Conservation (phyloP, 2,113 vertebrate species). For the Pteropus alecto region DNA sequence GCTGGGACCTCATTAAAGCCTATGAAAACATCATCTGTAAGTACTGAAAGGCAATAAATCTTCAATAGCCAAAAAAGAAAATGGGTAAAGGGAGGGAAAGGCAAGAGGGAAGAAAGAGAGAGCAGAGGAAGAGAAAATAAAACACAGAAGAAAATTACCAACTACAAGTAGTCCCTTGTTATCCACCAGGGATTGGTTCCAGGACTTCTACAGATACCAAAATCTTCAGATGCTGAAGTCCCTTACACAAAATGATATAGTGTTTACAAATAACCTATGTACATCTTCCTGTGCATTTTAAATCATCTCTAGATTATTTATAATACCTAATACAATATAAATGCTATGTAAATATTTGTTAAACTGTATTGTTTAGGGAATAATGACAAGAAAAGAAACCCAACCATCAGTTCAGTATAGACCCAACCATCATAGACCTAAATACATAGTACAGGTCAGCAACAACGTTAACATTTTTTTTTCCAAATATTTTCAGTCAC, state of each 20-base stretch:
- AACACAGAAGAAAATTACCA: neutral
- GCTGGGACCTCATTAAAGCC: constrained; percentile 89
- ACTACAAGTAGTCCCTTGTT: neutral
- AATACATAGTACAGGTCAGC: neutral
- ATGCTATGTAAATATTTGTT: neutral
- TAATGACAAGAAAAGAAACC: neutral
- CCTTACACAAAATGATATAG: neutral
- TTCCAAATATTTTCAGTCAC: neutral
- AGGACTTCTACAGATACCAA: neutral
- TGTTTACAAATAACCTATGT: neutral
- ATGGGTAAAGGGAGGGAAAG: constrained; percentile 47
- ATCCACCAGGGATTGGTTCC: neutral
- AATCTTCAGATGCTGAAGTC: neutral
- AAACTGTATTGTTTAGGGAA: neutral
- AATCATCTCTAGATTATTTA: neutral
- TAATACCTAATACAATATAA: neutral
- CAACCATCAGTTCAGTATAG: neutral
- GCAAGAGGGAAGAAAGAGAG: constrained; percentile 23
- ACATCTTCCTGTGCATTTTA: too few relatives aligned
- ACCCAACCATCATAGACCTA: neutral
- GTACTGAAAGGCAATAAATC: constrained; percentile 85
- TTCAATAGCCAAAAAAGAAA: constrained; percentile 74
- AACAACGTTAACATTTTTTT: neutral
- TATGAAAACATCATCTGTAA: constrained; percentile 87
- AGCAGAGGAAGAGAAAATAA: neutral